phyloP scores from a whole-genome alignment of 2,797 vertebrate genomes.

The Chaenodraco wilsoni region DNA sequence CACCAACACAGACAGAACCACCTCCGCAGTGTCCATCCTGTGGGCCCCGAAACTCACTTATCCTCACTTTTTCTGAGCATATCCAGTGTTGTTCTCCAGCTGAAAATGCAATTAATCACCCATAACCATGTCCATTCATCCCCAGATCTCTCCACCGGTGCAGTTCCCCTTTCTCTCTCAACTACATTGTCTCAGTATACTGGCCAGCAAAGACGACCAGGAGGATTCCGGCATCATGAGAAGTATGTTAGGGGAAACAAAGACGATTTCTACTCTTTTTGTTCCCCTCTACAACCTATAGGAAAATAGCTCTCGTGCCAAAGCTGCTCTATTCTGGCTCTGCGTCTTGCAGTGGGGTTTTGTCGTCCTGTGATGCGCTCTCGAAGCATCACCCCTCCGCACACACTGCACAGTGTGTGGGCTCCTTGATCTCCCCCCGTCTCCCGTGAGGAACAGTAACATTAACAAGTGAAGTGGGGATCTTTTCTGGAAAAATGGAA shows the following conservation, averaged over 20 bases:
- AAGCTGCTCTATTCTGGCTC: slow-evolving; percentile 60
- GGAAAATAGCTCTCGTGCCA: slow-evolving; percentile 50
- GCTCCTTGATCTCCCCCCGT: slow-evolving; percentile 49
- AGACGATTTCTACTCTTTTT: slow-evolving; percentile 34
- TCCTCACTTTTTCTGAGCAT: slow-evolving; percentile 65
- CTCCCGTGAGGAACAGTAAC: slow-evolving; percentile 23
- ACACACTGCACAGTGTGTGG: slow-evolving; percentile 60
- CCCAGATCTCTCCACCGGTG: slow-evolving; percentile 62
- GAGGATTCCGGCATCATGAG: slow-evolving; percentile 63
- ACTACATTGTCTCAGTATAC: slow-evolving; percentile 77
- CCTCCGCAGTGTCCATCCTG: slow-evolving; percentile 95
- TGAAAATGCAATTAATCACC: slow-evolving; percentile 58
- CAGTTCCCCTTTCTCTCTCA: slow-evolving; percentile 67
- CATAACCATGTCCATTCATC: slow-evolving; percentile 73
- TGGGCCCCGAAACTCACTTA: slow-evolving; percentile 69
- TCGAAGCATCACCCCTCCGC: slow-evolving; percentile 64
- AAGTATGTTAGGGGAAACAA: slow-evolving; percentile 48
- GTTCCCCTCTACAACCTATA: slow-evolving; percentile 45
- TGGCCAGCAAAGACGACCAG: slow-evolving; percentile 62
- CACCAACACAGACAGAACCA: slow-evolving; percentile 88
- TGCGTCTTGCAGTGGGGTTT: slow-evolving; percentile 64
- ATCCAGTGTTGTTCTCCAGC: slow-evolving; percentile 60
- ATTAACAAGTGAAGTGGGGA: slow-evolving; percentile 8
- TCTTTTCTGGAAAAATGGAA: background rate
- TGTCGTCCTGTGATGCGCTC: slow-evolving; percentile 72